Evolutionary conservation across 2,113 vertebrate genomes (phyloP).

Genomic region (Myotis yumanensis): DNA sequence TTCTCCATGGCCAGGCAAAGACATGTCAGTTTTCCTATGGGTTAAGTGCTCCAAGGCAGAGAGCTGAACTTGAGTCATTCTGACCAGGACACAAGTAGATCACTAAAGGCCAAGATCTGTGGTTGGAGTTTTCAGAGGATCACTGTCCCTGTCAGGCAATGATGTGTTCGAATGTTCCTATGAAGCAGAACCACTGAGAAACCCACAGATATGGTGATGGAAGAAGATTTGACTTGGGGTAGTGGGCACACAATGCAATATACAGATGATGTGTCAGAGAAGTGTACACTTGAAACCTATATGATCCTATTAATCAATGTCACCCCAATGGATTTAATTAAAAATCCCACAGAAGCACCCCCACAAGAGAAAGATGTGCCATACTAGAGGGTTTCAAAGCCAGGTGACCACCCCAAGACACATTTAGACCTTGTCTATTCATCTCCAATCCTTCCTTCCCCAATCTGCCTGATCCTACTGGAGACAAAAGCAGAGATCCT

Average conservation of each 20-base stretch:
- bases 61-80: not conserved
- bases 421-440: not conserved
- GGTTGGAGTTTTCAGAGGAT: not conserved
- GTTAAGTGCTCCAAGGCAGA: not conserved
- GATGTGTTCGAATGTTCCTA: not conserved
- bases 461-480: not conserved
- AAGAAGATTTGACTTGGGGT: not conserved
- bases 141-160: not conserved
- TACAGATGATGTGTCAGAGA: not conserved
- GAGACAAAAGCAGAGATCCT: not conserved
- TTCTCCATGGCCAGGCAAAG: not conserved
- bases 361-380: not conserved
- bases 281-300: not conserved
- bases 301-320: not conserved
- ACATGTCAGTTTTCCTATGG: not conserved
- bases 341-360: not conserved
- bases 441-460: not conserved
- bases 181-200: not conserved
- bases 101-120: not conserved
- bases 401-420: not conserved
- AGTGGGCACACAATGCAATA: not conserved
- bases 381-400: not conserved
- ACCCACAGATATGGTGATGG: not conserved
- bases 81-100: not conserved
- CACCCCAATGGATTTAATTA: not conserved